A percentile compares a stretch with the other conserved stretches of the same genome.
Conservation (phyloP, 2,797 vertebrate species). For the Threskiornis aethiopicus region DNA sequence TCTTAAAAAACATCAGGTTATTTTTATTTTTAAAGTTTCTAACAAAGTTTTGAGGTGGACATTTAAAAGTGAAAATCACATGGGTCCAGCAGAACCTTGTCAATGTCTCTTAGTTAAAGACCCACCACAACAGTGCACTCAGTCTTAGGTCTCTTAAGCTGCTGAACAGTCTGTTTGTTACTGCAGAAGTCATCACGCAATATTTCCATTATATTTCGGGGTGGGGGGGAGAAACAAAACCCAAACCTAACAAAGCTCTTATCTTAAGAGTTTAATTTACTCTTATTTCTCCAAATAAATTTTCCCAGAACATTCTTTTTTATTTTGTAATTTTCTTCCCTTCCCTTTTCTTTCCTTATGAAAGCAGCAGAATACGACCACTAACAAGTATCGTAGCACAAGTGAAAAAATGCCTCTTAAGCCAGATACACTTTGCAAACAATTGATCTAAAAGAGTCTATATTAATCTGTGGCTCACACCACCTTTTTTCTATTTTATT, state of each 20-base stretch:
- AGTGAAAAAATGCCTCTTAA: neutral
- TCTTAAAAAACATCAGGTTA: neutral
- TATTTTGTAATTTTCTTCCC: neutral
- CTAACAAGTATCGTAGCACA: neutral
- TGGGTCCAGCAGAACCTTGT: neutral
- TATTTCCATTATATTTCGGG: neutral
- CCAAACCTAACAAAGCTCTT: rapidly evolving
- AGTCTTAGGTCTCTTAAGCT: rapidly evolving
- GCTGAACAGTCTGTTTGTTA: neutral
- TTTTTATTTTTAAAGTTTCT: neutral
- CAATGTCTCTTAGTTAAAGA: neutral
- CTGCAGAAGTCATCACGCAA: neutral
- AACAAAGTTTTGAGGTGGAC: neutral
- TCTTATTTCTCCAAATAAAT: neutral
- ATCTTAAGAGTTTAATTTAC: neutral
- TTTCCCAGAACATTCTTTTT: rapidly evolving
- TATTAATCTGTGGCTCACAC: neutral
- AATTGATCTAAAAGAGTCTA: neutral
- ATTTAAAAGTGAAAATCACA: neutral
- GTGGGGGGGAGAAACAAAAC: too few relatives aligned
- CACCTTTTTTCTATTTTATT: neutral
- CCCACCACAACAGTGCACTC: neutral
- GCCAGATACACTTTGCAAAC: neutral
- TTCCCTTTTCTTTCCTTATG: neutral
- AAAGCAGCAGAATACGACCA: neutral